phyloP scores from a whole-genome alignment of 1,140 invertebrate species.

The Mycetomoellerius zeteki region DNA sequence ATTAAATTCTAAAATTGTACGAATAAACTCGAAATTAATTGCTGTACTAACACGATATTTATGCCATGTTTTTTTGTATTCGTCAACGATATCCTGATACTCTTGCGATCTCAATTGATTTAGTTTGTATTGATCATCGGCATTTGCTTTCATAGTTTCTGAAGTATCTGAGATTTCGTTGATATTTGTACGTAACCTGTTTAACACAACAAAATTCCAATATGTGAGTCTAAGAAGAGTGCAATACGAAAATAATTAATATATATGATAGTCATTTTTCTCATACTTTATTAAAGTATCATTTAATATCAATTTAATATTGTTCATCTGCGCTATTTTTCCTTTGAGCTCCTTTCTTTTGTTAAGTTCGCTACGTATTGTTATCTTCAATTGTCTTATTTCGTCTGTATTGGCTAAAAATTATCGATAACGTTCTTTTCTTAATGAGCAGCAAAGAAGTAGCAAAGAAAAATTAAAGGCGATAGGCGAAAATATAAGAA shows the following conservation, averaged over 20 bases:
- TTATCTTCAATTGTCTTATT: neutral
- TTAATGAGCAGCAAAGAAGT: too few species aligned
- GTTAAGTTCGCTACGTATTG: neutral
- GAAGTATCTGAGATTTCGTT: constrained; percentile 2
- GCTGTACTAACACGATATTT: constrained; percentile 57
- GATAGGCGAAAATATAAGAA: neutral
- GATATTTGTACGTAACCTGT: constrained; percentile 2
- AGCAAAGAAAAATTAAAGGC: neutral
- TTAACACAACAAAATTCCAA: neutral
- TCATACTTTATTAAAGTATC: constrained; percentile 44
- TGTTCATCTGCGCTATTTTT: neutral
- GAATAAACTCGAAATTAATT: neutral
- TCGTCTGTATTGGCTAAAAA: neutral
- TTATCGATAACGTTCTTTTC: neutral
- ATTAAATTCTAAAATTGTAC: neutral
- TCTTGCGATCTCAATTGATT: neutral
- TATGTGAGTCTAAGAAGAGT: neutral
- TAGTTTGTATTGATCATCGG: constrained; percentile 55
- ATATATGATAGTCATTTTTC: neutral
- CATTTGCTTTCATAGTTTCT: constrained; percentile 19
- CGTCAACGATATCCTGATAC: constrained; percentile 2
- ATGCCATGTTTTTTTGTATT: constrained; percentile 53
- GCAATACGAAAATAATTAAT: neutral
- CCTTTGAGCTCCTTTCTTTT: constrained; percentile 56
- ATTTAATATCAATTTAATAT: neutral